Evolutionary conservation across 2,888 invertebrate species (phyloP).

Genomic region (Coelopa pilipes): DNA sequence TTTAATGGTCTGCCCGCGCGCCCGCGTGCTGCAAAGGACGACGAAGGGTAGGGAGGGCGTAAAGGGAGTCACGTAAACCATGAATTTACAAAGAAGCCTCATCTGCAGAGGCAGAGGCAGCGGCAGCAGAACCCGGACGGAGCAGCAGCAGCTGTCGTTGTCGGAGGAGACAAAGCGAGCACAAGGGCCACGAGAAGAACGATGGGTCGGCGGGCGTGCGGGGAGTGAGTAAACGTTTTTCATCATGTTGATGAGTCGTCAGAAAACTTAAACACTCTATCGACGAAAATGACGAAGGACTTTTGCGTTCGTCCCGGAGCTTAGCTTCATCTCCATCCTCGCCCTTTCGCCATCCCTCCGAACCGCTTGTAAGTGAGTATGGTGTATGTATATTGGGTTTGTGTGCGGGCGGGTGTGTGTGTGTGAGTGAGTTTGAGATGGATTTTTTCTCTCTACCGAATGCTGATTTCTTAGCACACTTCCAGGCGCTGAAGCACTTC

Average conservation of each 20-base stretch:
- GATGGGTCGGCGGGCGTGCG: not conserved
- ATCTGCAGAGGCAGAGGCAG: too few relatives aligned
- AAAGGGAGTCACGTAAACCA: slow-evolving; percentile 28
- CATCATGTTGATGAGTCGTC: slow-evolving; percentile 39
- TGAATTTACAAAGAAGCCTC: slow-evolving; percentile 31
- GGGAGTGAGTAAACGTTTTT: slow-evolving; percentile 32
- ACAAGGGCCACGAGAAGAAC: not conserved
- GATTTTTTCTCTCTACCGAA: not conserved
- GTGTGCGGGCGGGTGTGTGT: slow-evolving; percentile 18
- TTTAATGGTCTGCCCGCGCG: slow-evolving; percentile 15
- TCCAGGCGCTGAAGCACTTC: not conserved
- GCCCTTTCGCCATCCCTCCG: too few relatives aligned
- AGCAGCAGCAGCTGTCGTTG: not conserved
- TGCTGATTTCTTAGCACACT: slow-evolving; percentile 21
- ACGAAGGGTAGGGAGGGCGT: slow-evolving; percentile 14
- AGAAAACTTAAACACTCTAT: slow-evolving; percentile 40
- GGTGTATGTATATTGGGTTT: not conserved
- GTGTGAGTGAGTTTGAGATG: not conserved
- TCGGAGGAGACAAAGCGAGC: not conserved
- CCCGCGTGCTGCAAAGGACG: not conserved
- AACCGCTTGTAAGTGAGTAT: too few relatives aligned
- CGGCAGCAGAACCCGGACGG: not conserved
- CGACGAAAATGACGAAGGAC: slow-evolving; percentile 36
- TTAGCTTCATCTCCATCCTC: not conserved
- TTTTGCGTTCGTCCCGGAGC: not conserved